Evolutionary conservation across 2,113 vertebrate genomes (phyloP).

Genomic region (Oncorhynchus tshawytscha): DNA sequence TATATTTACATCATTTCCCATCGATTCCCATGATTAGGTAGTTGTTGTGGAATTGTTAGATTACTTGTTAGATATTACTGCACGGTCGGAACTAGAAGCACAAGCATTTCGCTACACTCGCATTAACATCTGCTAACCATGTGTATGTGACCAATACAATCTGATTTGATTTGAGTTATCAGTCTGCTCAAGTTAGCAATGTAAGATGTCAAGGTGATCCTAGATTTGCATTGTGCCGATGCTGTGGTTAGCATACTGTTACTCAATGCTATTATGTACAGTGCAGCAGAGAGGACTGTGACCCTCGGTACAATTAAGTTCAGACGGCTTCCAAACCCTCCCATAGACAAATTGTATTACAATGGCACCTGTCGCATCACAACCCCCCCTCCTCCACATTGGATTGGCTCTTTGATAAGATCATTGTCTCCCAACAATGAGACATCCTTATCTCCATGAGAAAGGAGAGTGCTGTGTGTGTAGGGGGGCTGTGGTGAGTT

Average conservation of each 20-base stretch:
- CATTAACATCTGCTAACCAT: too few species aligned
- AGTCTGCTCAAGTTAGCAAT: not conserved
- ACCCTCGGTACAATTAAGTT: conserved; percentile 9
- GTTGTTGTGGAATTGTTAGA: too few species aligned
- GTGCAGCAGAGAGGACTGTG: not conserved
- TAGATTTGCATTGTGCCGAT: not conserved
- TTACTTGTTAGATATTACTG: too few species aligned
- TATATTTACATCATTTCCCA: too few species aligned
- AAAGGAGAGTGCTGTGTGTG: conserved; percentile 49
- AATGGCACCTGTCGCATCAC: conserved; percentile 72
- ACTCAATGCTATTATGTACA: conserved; percentile 4
- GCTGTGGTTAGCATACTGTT: not conserved
- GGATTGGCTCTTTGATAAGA: conserved; percentile 63
- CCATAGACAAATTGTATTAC: conserved; percentile 55
- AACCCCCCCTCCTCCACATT: conserved; percentile 46
- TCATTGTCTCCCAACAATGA: conserved; percentile 65
- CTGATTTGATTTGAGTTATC: too few species aligned
- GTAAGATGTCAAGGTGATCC: not conserved
- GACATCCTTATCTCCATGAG: conserved; percentile 68
- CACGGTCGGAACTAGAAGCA: too few species aligned
- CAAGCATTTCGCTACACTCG: not conserved
- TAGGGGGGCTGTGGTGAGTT: conserved; percentile 31
- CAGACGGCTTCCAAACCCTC: conserved; percentile 27
- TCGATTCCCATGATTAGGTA: too few species aligned
- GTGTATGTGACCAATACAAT: too few species aligned